Conservation (phyloP, 2,888 invertebrate species). For the Philonicus albiceps region DNA sequence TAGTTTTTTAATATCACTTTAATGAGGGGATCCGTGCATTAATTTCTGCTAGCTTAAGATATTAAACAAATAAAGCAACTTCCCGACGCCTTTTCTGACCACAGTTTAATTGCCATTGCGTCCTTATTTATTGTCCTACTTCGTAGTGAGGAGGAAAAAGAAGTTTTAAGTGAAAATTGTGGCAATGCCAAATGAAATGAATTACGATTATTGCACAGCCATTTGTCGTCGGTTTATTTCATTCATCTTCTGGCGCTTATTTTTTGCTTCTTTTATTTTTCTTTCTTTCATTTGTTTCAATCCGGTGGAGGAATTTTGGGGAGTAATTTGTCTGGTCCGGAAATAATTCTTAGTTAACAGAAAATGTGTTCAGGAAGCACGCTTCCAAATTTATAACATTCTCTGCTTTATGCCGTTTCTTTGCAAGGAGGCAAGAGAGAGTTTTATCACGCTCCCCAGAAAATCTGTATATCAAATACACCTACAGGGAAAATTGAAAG, state of each 20-base stretch:
- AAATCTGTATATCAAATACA: background rate
- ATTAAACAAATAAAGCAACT: background rate
- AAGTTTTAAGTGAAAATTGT: slow-evolving; percentile 25
- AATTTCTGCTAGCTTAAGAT: background rate
- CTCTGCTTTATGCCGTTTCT: background rate
- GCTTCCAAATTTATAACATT: background rate
- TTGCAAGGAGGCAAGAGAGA: background rate
- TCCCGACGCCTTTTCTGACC: background rate
- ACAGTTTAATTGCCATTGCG: background rate
- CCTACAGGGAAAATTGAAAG: background rate
- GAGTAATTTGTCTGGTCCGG: background rate
- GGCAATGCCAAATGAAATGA: slow-evolving; percentile 33
- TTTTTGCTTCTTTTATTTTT: background rate
- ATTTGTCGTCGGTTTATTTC: slow-evolving; percentile 16
- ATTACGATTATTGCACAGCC: slow-evolving; percentile 17
- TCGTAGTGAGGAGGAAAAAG: background rate
- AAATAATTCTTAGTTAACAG: background rate
- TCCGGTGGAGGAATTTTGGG: background rate
- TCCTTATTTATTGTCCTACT: background rate
- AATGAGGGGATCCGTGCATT: background rate
- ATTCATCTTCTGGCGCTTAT: slow-evolving; percentile 5
- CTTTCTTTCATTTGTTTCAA: background rate
- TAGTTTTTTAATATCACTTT: background rate
- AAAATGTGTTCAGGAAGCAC: background rate
- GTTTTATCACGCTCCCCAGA: background rate